Evolutionary conservation across 2,113 vertebrate genomes (phyloP).

Genomic region (Sphaerodactylus townsendi): DNA sequence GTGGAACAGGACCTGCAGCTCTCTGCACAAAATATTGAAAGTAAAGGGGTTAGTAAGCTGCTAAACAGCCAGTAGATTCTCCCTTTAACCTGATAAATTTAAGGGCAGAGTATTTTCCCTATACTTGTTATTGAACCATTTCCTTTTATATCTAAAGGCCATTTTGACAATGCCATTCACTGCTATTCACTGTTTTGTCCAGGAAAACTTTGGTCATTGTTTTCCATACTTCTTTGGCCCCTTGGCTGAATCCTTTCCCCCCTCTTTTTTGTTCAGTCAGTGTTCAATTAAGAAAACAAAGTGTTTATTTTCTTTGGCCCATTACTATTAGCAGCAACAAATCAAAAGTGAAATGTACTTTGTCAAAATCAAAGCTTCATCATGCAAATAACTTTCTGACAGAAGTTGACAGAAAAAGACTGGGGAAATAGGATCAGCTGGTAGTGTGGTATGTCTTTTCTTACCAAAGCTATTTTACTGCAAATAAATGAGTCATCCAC

Average conservation of each 20-base stretch:
- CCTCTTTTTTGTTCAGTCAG: neutral
- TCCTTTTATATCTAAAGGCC: slow-evolving; percentile 59
- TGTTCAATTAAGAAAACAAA: slow-evolving; percentile 15
- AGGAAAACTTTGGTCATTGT: slow-evolving; percentile 37
- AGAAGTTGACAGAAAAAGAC: slow-evolving; percentile 60
- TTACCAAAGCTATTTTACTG: slow-evolving; percentile 70
- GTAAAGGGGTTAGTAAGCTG: slow-evolving; percentile 19
- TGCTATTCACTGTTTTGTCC: slow-evolving; percentile 53
- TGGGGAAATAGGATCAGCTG: slow-evolving; percentile 86
- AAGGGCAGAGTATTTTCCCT: slow-evolving; percentile 22
- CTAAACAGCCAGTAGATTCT: slow-evolving; percentile 26
- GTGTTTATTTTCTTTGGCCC: slow-evolving; percentile 47
- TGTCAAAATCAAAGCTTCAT: slow-evolving; percentile 36
- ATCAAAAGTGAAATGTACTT: slow-evolving; percentile 45
- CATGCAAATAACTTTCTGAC: slow-evolving; percentile 39
- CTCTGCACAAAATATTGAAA: neutral
- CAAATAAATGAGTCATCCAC: slow-evolving; percentile 69
- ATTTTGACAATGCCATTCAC: slow-evolving; percentile 65
- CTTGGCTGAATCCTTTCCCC: neutral
- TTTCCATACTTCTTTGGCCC: slow-evolving; percentile 24
- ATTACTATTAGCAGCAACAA: slow-evolving; percentile 39
- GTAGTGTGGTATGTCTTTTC: slow-evolving; percentile 83
- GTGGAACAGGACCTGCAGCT: neutral
- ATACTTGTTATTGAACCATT: slow-evolving; percentile 18
- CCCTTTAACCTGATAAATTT: neutral